These are phyloP conservation scores for Ceyx melanurus DNA, from an alignment of 2,113 vertebrate species.

Conservation along the genomic window DNA sequence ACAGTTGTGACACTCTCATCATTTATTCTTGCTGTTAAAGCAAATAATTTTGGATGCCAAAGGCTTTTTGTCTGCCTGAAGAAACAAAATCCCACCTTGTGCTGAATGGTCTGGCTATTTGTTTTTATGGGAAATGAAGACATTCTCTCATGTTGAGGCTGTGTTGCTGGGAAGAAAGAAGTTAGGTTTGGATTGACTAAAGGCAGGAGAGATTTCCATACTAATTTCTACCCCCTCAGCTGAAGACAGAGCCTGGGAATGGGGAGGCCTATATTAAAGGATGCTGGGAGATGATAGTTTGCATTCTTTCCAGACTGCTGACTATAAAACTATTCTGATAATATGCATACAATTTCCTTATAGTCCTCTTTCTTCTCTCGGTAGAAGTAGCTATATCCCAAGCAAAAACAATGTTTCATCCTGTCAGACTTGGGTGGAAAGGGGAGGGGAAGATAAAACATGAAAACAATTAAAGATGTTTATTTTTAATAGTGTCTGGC, in stretches of 20 bases:
- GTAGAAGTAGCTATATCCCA: constrained; percentile 22
- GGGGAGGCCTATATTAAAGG: not conserved
- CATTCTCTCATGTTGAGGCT: rapidly evolving
- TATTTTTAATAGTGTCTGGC: constrained; percentile 70
- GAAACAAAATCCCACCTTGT: not conserved
- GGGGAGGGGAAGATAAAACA: constrained; percentile 50
- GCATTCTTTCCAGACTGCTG: constrained; percentile 6
- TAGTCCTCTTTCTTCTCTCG: not conserved
- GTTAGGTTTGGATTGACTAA: not conserved
- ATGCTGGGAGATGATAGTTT: not conserved
- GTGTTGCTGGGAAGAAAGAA: not conserved
- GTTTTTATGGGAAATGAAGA: not conserved
- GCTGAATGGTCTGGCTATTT: not conserved
- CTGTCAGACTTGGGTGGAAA: constrained; percentile 59
- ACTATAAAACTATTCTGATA: constrained; percentile 13
- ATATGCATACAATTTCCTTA: constrained; percentile 19
- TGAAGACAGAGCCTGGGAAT: constrained; percentile 16
- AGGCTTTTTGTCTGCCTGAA: not conserved
- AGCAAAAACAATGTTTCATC: constrained; percentile 65
- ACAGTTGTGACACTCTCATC: not conserved
- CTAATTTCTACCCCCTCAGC: not conserved
- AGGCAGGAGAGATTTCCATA: not conserved
- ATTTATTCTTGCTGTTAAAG: not conserved
- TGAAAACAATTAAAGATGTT: constrained; percentile 72
- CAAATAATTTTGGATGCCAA: not conserved